Percentiles rank a stretch among this genome's conserved stretches.
These are phyloP conservation scores for Naso thynnoides DNA, from an alignment of 2,797 vertebrate species.

Conservation along the genomic window DNA sequence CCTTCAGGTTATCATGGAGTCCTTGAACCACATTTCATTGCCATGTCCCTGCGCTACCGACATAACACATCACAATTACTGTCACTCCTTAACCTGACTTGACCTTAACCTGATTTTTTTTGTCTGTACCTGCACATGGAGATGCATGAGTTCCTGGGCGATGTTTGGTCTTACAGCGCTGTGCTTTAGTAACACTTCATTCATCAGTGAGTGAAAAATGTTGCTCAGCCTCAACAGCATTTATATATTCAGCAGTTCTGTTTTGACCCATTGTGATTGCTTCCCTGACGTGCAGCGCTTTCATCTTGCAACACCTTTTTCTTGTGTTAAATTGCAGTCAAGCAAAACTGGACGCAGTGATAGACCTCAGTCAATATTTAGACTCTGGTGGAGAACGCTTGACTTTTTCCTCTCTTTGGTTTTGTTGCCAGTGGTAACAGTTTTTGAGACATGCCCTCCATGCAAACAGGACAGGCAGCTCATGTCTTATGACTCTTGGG, in stretches of 20 bases:
- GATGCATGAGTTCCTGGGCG: background rate
- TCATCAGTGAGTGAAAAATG: background rate
- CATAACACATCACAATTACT: conserved; percentile 50
- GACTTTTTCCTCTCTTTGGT: conserved; percentile 21
- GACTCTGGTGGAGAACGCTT: conserved; percentile 11
- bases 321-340: conserved; percentile 29
- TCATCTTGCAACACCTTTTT: conserved; percentile 37
- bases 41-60: conserved; percentile 32
- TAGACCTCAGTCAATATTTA: conserved; percentile 64
- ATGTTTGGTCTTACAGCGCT: conserved; percentile 9
- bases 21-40: conserved; percentile 39
- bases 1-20: conserved; percentile 39
- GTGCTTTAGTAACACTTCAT: background rate
- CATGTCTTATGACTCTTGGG: conserved; percentile 65
- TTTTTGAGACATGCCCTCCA: conserved; percentile 31
- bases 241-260: background rate
- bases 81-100: conserved; percentile 36
- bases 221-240: background rate
- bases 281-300: conserved; percentile 20
- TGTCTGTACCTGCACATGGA: conserved; percentile 5
- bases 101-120: conserved; percentile 10
- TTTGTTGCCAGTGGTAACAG: conserved; percentile 41
- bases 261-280: conserved; percentile 10
- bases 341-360: conserved; percentile 9
- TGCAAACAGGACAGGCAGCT: conserved; percentile 49